Evolutionary conservation across 64 coral and sea anemone genomes (phyloP), one percentile per base, ranked within the genome.

Genomic region (Cladopsammia gracilis): DNA sequence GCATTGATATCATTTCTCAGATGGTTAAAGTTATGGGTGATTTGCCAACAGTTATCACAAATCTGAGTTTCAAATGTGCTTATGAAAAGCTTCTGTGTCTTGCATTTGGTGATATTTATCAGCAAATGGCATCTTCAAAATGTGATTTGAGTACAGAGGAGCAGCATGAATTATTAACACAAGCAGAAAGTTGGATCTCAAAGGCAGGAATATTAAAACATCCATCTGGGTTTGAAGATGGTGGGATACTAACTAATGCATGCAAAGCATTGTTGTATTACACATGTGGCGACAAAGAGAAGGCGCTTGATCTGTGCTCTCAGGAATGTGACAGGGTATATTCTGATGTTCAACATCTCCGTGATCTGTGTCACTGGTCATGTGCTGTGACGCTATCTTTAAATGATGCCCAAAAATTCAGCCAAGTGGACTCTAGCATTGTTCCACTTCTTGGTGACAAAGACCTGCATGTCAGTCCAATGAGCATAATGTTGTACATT

Each of bases 401-500:
- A 75, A 19, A 75, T 48, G 72, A 75, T 50, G 46, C 72, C 50
- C 10, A 75, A 75, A 20, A 75, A 46, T 75, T 75, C 18, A 15
- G 43, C 72, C 9, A 7, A 14, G 43, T 75, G 2, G 72, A 75
- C 48, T 49, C 72, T 12, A 75, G 44, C 44, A 44, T 75, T 48
- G 16, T 7, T 75, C 43, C 44, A 46, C 10, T 48, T 75, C 13
- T 75, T 48, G 46, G 43, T 75, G 72, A 49, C 4, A 18, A 48
- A 48, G 72, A 75, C 45, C 72, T 75, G 44, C 46, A 44, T 48
- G 16, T 75, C 15, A 48, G 44, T 75, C 72, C 72, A 75, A 19
- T 75, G 6, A 75, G 72, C 72, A 75, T 75, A 13, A 75, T 75
- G 10, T 20, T 75, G 72, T 75, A 48, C 46, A 75, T 75, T 75